phyloP scores from a whole-genome alignment of 2,888 invertebrate genomes.

The Caenorhabditis angaria region DNA sequence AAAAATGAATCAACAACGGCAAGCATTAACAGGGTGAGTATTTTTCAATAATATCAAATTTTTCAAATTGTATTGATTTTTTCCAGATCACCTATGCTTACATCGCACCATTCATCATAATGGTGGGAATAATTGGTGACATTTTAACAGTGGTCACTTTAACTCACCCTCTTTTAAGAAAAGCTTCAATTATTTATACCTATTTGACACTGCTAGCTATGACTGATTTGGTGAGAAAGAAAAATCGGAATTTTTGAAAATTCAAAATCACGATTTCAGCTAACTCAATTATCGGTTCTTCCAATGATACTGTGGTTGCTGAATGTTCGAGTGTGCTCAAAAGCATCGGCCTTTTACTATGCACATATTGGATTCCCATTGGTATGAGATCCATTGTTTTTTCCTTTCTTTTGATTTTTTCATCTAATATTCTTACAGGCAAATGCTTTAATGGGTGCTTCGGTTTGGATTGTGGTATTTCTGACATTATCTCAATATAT shows the following conservation, averaged over 20 bases:
- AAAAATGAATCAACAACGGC: slow-evolving; percentile 36
- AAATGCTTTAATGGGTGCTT: slow-evolving; percentile 75
- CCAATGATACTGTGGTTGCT: slow-evolving; percentile 73
- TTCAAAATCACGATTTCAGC: slow-evolving; percentile 46
- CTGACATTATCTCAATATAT: slow-evolving; percentile 75
- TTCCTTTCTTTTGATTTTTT: not conserved
- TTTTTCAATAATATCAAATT: not conserved
- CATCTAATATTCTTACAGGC: slow-evolving; percentile 59
- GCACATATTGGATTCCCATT: slow-evolving; percentile 75
- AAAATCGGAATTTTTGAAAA: not conserved
- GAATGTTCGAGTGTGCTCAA: slow-evolving; percentile 67
- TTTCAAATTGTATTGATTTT: not conserved
- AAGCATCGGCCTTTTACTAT: slow-evolving; percentile 73
- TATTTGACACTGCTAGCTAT: slow-evolving; percentile 65
- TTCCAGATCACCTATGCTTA: slow-evolving; percentile 73
- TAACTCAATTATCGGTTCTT: slow-evolving; percentile 75
- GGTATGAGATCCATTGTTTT: slow-evolving; percentile 45
- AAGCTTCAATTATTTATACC: slow-evolving; percentile 74
- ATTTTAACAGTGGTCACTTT: slow-evolving; percentile 75
- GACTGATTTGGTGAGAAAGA: slow-evolving; percentile 53
- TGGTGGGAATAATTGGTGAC: slow-evolving; percentile 75
- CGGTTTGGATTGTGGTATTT: slow-evolving; percentile 76
- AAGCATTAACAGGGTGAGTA: slow-evolving; percentile 41
- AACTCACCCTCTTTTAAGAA: slow-evolving; percentile 74
- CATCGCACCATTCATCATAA: slow-evolving; percentile 74